A percentile compares a stretch with the other conserved stretches of the same genome.
phyloP scores from a whole-genome alignment of 2,888 invertebrate genomes.

The Gari tellinella region DNA sequence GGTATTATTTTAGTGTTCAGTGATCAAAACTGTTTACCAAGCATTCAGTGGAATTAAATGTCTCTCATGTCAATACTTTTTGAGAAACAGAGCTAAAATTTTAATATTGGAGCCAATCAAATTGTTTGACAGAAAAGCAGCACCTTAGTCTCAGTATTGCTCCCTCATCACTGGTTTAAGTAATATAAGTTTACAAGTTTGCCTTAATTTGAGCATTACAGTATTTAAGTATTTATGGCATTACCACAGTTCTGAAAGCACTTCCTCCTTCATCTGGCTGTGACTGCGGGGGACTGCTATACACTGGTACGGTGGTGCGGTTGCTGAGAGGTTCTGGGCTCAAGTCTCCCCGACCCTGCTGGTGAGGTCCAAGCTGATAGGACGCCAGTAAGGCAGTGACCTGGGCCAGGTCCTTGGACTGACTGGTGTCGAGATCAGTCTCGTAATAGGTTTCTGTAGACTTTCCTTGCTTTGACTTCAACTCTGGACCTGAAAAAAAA shows the following conservation, averaged over 20 bases:
- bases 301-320: conserved; percentile 16
- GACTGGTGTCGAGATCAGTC: conserved; percentile 94
- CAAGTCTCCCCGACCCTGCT: conserved; percentile 15
- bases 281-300: conserved; percentile 24
- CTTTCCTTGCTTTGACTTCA: conserved; percentile 2
- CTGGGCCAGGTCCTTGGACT: conserved; percentile 87
- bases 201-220: not conserved
- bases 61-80: too few relatives aligned
- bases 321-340: conserved; percentile 30
- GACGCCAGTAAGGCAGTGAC: conserved; percentile 63
- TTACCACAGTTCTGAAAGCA: conserved; percentile 50
- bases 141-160: too few relatives aligned
- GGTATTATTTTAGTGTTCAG: too few relatives aligned
- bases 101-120: too few relatives aligned
- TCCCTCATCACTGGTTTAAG: too few relatives aligned
- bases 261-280: conserved; percentile 36
- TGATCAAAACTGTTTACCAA: too few relatives aligned
- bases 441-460: conserved; percentile 89
- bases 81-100: too few relatives aligned
- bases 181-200: too few relatives aligned
- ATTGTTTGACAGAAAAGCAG: too few relatives aligned
- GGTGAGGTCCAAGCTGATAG: conserved; percentile 39
- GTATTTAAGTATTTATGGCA: not conserved
- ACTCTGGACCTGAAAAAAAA: too few relatives aligned
- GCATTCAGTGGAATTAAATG: too few relatives aligned